Percentiles rank a stretch among this genome's conserved stretches.
Evolutionary conservation across 2,888 invertebrate genomes (phyloP).

Genomic region (Hypomecis punctinalis): DNA sequence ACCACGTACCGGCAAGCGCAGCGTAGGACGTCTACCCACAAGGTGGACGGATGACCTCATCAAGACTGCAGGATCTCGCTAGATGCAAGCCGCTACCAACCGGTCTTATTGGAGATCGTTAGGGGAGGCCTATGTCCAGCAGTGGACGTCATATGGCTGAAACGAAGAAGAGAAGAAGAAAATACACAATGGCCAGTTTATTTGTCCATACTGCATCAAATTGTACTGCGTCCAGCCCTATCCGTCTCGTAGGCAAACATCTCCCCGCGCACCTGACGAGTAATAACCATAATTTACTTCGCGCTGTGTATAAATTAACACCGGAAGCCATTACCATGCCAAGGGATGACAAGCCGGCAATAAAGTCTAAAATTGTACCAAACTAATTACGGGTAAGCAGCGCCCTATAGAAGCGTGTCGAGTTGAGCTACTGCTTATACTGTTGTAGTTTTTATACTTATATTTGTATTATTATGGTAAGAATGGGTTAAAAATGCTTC

Average conservation of each 20-base stretch:
- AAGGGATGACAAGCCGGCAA: conserved; percentile 65
- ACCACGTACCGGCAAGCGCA: too few relatives aligned
- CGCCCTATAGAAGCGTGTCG: conserved; percentile 38
- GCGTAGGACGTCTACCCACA: too few relatives aligned
- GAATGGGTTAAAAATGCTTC: background rate
- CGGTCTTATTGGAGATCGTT: too few relatives aligned
- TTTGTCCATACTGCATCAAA: conserved; percentile 4
- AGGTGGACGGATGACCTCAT: too few relatives aligned
- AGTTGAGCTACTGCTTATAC: conserved; percentile 35
- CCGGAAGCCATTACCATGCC: conserved; percentile 70
- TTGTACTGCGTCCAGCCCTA: conserved; percentile 26
- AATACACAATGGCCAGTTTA: too few relatives aligned
- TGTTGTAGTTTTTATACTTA: background rate
- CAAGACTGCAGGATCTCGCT: too few relatives aligned
- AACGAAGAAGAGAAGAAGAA: too few relatives aligned
- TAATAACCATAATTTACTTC: conserved; percentile 64
- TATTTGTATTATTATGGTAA: background rate
- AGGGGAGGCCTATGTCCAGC: too few relatives aligned
- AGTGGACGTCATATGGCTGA: too few relatives aligned
- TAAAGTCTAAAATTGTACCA: conserved; percentile 75
- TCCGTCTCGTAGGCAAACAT: conserved; percentile 41
- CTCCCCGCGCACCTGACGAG: conserved; percentile 42
- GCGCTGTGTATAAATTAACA: conserved; percentile 65
- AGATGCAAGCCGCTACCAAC: too few relatives aligned
- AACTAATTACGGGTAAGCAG: conserved; percentile 72